These are phyloP conservation scores for Phocoena sinus DNA, from an alignment of 2,113 vertebrate species.

Conservation along the genomic window DNA sequence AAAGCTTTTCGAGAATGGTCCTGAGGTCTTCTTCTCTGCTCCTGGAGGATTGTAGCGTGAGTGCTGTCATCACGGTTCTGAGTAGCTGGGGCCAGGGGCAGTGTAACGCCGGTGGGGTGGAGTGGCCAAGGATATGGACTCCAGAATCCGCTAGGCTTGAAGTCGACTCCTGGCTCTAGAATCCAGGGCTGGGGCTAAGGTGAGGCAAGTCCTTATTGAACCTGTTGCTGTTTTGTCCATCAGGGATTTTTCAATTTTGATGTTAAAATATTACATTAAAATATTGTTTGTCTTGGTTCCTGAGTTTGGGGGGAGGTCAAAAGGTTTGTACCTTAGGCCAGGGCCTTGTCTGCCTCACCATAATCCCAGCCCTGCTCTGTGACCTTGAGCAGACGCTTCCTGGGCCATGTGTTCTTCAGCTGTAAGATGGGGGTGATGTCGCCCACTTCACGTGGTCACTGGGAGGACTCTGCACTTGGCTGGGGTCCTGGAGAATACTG, in stretches of 20 bases:
- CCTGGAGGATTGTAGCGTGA: background rate
- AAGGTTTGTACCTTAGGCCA: background rate
- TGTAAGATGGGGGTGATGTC: background rate
- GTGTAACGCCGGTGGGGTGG: fast-evolving
- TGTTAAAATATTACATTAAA: background rate
- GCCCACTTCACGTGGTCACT: fast-evolving
- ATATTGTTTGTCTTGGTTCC: background rate
- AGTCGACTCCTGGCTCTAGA: background rate
- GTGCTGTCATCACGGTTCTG: no score
- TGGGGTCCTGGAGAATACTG: background rate
- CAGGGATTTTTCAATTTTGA: background rate
- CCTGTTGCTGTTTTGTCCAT: background rate
- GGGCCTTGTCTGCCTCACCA: background rate
- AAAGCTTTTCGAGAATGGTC: background rate
- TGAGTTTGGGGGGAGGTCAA: background rate
- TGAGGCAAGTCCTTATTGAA: background rate
- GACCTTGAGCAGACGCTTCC: background rate
- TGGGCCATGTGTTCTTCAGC: background rate
- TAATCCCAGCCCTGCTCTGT: background rate
- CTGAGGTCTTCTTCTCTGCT: background rate
- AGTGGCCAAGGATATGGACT: background rate
- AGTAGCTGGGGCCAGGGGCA: background rate
- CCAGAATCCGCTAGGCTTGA: fast-evolving
- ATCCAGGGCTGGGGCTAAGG: background rate
- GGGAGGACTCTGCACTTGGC: no score